A percentile compares a stretch with the other conserved stretches of the same genome.
phyloP scores from a whole-genome alignment of 92 coral and sea anemone species.

The Phymanthus crucifer region DNA sequence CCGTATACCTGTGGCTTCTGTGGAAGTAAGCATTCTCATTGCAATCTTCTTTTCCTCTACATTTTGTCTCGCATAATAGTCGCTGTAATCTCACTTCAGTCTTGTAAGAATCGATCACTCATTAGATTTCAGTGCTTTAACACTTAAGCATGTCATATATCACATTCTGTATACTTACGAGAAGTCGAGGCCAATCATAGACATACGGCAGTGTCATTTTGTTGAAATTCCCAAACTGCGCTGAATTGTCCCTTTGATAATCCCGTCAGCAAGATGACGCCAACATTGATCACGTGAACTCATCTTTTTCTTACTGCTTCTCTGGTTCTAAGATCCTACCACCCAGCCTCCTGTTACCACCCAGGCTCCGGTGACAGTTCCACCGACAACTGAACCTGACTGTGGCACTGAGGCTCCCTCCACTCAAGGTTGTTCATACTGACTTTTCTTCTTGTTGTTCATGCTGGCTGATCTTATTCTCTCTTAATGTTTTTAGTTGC shows the following conservation, averaged over 20 bases:
- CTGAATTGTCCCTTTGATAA: no score
- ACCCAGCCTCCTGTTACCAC: conserved; percentile 23
- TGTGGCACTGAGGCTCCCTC: conserved; percentile 18
- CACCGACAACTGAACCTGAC: conserved; percentile 27
- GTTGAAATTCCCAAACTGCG: no score
- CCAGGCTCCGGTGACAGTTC: conserved; percentile 16
- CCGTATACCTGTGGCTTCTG: conserved; percentile 49
- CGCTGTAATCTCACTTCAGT: background rate
- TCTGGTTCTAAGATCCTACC: conserved; percentile 5
- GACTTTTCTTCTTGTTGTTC: background rate
- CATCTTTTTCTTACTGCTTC: background rate
- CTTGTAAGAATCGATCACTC: no score
- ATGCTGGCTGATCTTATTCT: background rate
- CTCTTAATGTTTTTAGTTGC: background rate
- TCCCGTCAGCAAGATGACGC: background rate
- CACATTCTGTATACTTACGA: no score
- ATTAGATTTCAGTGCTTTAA: no score
- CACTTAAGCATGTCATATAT: no score
- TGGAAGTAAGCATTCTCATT: conserved; percentile 19
- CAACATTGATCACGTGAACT: background rate
- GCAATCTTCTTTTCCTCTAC: no score
- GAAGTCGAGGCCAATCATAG: no score
- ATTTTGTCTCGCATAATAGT: background rate
- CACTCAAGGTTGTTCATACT: conserved; percentile 4
- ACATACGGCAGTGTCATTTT: no score